Evolutionary conservation across 2,797 vertebrate genomes (phyloP).

Genomic region (Clarias fuscus): DNA sequence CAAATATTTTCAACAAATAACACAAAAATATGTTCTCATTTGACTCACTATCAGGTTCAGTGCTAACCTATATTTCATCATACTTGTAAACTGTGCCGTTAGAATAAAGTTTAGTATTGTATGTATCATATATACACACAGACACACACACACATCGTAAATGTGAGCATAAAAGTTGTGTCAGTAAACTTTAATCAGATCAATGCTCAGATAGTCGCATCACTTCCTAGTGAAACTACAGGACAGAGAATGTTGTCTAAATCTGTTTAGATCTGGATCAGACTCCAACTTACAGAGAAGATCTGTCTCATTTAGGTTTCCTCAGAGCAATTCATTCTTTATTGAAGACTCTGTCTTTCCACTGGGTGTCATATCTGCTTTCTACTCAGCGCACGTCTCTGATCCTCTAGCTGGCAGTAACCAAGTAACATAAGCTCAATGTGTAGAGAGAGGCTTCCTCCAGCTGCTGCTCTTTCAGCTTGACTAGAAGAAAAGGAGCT

Average conservation of each 20-base stretch:
- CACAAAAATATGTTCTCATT: neutral
- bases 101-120: neutral
- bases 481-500: constrained; percentile 2
- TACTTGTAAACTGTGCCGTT: neutral
- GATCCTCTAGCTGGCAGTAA: constrained; percentile 43
- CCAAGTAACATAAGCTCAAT: constrained; percentile 47
- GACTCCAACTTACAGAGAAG: neutral
- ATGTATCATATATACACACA: neutral
- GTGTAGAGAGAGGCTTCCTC: constrained; percentile 25
- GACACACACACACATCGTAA: neutral
- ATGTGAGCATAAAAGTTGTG: neutral
- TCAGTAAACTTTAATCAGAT: neutral
- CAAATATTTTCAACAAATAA: neutral
- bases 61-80: neutral
- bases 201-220: constrained; percentile 19
- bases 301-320: neutral
- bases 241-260: constrained; percentile 16
- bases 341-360: constrained; percentile 18
- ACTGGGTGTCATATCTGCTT: constrained; percentile 22
- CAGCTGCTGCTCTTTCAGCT: constrained; percentile 29
- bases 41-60: neutral
- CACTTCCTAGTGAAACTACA: neutral
- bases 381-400: constrained; percentile 43
- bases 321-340: constrained; percentile 23
- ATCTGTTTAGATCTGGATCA: constrained; percentile 37